Evolutionary conservation across 2,113 vertebrate species (phyloP).

Genomic region (Pontoporia blainvillei): DNA sequence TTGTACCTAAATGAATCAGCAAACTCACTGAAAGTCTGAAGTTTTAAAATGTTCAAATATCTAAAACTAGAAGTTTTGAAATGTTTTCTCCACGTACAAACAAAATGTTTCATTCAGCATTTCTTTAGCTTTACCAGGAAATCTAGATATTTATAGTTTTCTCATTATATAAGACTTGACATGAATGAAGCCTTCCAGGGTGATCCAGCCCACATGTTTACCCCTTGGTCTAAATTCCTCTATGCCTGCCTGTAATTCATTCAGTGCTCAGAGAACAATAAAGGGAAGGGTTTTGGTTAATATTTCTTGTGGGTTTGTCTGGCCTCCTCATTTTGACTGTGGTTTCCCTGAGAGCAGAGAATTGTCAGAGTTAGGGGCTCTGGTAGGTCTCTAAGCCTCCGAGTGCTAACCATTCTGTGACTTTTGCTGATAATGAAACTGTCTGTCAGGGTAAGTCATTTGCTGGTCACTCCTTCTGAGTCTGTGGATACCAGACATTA

Average conservation of each 20-base stretch:
- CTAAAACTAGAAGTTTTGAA: background rate
- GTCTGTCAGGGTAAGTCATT: background rate
- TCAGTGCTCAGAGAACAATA: background rate
- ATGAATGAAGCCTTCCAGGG: background rate
- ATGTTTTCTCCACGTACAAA: background rate
- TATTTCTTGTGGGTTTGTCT: background rate
- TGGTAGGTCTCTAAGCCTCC: background rate
- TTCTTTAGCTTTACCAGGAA: conserved; percentile 11
- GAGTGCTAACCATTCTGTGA: background rate
- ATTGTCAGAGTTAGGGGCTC: background rate
- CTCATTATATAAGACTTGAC: background rate
- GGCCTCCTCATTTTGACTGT: background rate
- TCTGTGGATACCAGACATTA: background rate
- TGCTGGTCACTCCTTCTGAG: background rate
- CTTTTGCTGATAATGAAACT: background rate
- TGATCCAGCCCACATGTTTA: background rate
- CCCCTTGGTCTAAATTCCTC: background rate
- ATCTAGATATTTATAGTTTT: background rate
- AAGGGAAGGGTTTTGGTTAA: background rate
- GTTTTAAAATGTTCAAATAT: background rate
- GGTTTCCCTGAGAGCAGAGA: background rate
- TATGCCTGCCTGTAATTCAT: background rate
- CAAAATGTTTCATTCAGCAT: background rate
- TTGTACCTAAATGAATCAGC: background rate
- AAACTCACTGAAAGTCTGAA: background rate